Evolutionary conservation across 2,888 invertebrate species (phyloP).

Genomic region (Tribolium freemani): DNA sequence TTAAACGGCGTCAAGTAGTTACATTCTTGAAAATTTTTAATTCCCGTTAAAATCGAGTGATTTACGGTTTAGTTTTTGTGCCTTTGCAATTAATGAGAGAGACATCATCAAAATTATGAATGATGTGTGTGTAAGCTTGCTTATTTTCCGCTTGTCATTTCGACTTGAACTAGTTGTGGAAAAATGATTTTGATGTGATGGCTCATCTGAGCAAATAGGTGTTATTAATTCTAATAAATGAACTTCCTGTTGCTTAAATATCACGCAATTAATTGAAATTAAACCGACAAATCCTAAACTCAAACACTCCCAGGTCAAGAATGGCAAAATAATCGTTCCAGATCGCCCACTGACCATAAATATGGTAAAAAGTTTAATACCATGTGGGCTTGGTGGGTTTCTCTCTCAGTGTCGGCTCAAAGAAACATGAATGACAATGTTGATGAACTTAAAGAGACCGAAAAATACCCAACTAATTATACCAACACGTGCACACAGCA

Average conservation of each 20-base stretch:
- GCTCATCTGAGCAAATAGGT: constrained; percentile 6
- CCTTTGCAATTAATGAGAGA: background rate
- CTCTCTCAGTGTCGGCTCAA: constrained; percentile 12
- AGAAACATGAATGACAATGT: constrained; percentile 24
- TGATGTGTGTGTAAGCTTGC: background rate
- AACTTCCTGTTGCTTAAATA: constrained; percentile 11
- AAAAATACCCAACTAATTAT: background rate
- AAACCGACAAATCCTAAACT: constrained; percentile 34
- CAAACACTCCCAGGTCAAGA: constrained; percentile 45
- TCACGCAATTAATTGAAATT: background rate
- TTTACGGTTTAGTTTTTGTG: background rate
- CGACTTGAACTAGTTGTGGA: background rate
- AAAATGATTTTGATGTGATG: background rate
- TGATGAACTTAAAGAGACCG: constrained; percentile 13
- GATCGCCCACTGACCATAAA: constrained; percentile 42
- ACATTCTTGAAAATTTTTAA: background rate
- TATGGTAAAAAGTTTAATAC: constrained; percentile 38
- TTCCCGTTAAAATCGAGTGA: background rate
- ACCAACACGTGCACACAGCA: background rate
- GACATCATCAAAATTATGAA: background rate
- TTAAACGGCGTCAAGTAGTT: background rate
- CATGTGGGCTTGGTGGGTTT: constrained; percentile 34
- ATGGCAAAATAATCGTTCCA: constrained; percentile 45
- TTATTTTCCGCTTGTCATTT: background rate
- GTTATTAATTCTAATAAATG: constrained; percentile 9